These are phyloP conservation scores for Pseudochaenichthys georgianus DNA, from an alignment of 2,797 vertebrate species.

Conservation along the genomic window DNA sequence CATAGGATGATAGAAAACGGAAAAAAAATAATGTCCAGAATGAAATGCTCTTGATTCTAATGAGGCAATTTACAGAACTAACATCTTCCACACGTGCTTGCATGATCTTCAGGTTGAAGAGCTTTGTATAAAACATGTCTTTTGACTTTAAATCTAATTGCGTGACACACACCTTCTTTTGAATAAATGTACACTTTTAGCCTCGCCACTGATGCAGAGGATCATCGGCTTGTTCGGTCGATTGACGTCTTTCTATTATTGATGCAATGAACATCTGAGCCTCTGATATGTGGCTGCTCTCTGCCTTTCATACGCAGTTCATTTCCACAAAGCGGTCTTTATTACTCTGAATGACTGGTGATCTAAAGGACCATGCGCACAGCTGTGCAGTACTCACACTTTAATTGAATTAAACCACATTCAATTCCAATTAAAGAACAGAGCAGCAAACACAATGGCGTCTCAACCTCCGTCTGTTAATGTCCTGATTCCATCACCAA, in stretches of 20 bases:
- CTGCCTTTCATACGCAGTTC: slow-evolving; percentile 8
- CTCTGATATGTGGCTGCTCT: neutral
- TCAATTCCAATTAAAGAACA: slow-evolving; percentile 42
- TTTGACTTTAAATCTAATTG: slow-evolving; percentile 41
- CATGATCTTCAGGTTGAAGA: slow-evolving; percentile 35
- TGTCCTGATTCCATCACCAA: neutral
- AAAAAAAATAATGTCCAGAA: no score
- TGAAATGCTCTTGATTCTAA: no score
- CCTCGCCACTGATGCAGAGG: slow-evolving; percentile 13
- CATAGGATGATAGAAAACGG: neutral
- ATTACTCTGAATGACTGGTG: slow-evolving; percentile 27
- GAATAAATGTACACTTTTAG: slow-evolving; percentile 12
- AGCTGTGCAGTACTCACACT: slow-evolving; percentile 26
- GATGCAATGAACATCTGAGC: slow-evolving; percentile 15
- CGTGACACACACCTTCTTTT: slow-evolving; percentile 55
- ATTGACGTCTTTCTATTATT: neutral
- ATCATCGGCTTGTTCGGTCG: slow-evolving; percentile 1
- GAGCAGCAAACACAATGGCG: slow-evolving; percentile 4
- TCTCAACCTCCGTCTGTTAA: slow-evolving; percentile 2
- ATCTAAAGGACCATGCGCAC: slow-evolving; percentile 5
- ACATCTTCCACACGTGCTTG: neutral
- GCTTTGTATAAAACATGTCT: slow-evolving; percentile 20
- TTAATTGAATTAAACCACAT: slow-evolving; percentile 42
- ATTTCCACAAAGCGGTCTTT: slow-evolving; percentile 18
- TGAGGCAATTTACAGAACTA: neutral